Base-by-base conservation (phyloP, 1,140 invertebrate species). In the Drosophila punjabiensis region DNA sequence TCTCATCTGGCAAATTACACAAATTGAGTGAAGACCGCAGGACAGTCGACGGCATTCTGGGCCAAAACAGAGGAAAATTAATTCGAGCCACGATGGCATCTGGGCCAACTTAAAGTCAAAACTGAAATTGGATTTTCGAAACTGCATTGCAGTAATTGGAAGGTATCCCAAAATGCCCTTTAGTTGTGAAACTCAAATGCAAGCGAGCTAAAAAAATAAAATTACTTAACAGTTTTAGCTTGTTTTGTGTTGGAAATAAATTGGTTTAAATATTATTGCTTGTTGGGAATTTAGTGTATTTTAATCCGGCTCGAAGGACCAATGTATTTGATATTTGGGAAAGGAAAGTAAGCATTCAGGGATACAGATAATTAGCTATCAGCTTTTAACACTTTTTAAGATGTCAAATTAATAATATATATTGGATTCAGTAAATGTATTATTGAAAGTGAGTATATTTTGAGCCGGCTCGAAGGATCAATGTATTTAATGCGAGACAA, bases 11-110 rank as follows among this genome's bases (percentile, higher is more conserved):
- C 58, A 82, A 82, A 82, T 82, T 82, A 78, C 67, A 73, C 79
- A 82, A 82, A 82, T 82, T 82, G 65, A 76, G 76, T 83, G 60
- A 70, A 39, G 59, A 76, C 80, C 81, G 56, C 81, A 71, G 79
- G 65, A 35, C 35, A 81, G 56, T 82, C 45, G 39, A 48, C 24
- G 41, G 52, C 28, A 59, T 65, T 74, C 32, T 35, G 52, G 45
- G 63, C 16, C 55, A 50, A 71, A 67, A 74, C 62, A 60, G 50
- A 58, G 20, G 35, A 5, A 62, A 83, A 75, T 79, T 82, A 65
- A 79, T 59, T 78, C 41, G 62, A 64, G 48, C 59, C 60, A 41
- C 28, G 67, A 48, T 45, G 65, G 32, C 48, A 39, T 71, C 35
- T 59, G 18, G 43, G 20, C 35, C 55, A 67, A 58, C 35, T 33